Evolutionary conservation across 92 coral and sea anemone species (phyloP), one percentile per base, ranked within the genome.

Genomic region (Micromussa lordhowensis): DNA sequence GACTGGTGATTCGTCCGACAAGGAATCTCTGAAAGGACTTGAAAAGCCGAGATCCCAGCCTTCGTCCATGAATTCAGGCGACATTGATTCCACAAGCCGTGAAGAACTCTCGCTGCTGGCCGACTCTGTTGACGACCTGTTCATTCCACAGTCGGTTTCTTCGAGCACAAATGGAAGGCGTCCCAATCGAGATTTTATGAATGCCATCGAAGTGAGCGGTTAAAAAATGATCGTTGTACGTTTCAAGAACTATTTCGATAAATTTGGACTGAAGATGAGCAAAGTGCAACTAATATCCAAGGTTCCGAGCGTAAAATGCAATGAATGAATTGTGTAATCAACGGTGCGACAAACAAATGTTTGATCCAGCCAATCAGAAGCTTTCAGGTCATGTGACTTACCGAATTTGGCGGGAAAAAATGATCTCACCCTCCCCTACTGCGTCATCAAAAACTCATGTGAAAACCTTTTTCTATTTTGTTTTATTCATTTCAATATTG

Each of bases 31-130:
- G 29, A 93, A 91, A 68, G 98, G 98, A 86, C 98, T 95, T 14
- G 96, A 95, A 88, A 95, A 95, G 30, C 98, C 98, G 32, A 93
- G 88, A 75, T 95, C 98, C 96, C 96, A 93, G 31, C 94, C 72
- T 49, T 95, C 96, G 77, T 95, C 96, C 51, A 92, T 82, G 84
- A 89, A 87, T 68, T 88, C 93, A 22, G 91, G 93, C 49, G 89
- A 86, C 68, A 86, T 21, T 40, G 89, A 64, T 53, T 64, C 89
- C 57, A 19, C 49, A 30, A 59, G 68, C 58, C 88, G 80, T 57
- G 88, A 61, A 61, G 77, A 30, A 44, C 89, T 86, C 0, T 40
- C 82, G 64, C 21, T 40, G 55, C 85, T 78, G 85, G 58, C 71
- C 10, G 51, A 16, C 54, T 78, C 89, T 26, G 74, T 79, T 22